Conservation (phyloP, 2,888 invertebrate genomes). For the Aromia moschata region DNA sequence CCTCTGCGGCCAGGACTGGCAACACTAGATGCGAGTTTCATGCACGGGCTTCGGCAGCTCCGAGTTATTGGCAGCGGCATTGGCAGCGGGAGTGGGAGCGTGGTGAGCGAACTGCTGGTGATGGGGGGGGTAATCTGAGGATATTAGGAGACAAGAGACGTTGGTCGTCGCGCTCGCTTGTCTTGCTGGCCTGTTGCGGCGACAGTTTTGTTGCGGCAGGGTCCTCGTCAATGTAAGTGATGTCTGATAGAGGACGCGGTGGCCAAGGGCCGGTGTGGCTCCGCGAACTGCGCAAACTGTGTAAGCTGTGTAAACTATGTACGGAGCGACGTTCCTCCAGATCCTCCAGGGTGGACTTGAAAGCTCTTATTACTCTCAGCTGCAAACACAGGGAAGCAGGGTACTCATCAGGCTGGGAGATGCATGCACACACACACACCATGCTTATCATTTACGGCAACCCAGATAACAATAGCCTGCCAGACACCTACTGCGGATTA, state of each 20-base stretch:
- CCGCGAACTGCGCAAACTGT: conserved; percentile 83
- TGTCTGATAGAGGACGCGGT: conserved; percentile 78
- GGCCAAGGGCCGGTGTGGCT: conserved; percentile 75
- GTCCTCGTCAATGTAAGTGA: conserved; percentile 73
- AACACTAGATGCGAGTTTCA: conserved; percentile 75
- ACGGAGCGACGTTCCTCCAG: conserved; percentile 98
- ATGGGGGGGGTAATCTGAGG: conserved; percentile 65
- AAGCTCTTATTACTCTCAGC: conserved; percentile 99
- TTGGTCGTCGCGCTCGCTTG: conserved; percentile 60
- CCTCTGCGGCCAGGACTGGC: conserved; percentile 57
- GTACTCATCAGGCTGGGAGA: conserved; percentile 62
- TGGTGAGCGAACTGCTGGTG: conserved; percentile 67
- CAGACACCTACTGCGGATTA: conserved; percentile 25
- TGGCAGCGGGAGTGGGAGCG: conserved; percentile 66
- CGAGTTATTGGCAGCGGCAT: conserved; percentile 67
- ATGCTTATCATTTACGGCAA: conserved; percentile 45
- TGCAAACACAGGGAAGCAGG: conserved; percentile 80
- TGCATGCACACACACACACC: conserved; percentile 56
- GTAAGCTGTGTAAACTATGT: conserved; percentile 95
- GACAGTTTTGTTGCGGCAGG: conserved; percentile 58
- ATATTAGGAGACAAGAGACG: conserved; percentile 62
- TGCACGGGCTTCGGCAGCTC: conserved; percentile 74
- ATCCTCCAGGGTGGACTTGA: conserved; percentile 99
- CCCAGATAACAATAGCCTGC: conserved; percentile 25
- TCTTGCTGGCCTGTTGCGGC: conserved; percentile 55